These are phyloP conservation scores for Caranx melampygus DNA, from an alignment of 2,113 vertebrate genomes.

Conservation along the genomic window DNA sequence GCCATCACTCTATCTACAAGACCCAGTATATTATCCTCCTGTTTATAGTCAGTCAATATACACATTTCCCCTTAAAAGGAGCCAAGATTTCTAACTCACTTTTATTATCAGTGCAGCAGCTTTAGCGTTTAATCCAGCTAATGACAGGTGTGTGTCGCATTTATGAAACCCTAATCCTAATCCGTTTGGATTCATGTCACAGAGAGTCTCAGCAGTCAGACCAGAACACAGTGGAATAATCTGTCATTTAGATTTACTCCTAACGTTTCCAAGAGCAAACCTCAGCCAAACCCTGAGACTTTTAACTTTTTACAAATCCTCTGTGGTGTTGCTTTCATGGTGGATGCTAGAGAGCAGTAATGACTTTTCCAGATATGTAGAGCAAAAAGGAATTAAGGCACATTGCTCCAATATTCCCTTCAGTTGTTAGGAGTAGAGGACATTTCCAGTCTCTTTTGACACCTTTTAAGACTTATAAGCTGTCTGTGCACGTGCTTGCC, in stretches of 20 bases:
- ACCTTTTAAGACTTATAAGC: conserved; percentile 53
- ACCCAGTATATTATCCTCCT: background rate
- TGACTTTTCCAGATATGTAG: conserved; percentile 70
- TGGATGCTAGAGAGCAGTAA: conserved; percentile 49
- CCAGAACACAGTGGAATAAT: conserved; percentile 6
- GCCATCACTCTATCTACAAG: background rate
- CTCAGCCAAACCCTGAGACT: conserved; percentile 39
- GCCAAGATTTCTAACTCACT: background rate
- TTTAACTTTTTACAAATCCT: conserved; percentile 54
- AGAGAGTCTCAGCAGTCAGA: background rate
- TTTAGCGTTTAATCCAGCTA: conserved; percentile 22
- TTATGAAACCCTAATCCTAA: conserved; percentile 30
- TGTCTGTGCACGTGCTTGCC: conserved; percentile 36
- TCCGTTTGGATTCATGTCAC: conserved; percentile 39
- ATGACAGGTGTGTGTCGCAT: conserved; percentile 23
- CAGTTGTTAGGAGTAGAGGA: conserved; percentile 41
- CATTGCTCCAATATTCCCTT: conserved; percentile 51
- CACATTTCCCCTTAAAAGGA: background rate
- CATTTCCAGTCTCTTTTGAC: conserved; percentile 57
- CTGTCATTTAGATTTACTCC: conserved; percentile 57
- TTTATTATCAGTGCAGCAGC: conserved; percentile 5
- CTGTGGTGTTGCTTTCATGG: conserved; percentile 29
- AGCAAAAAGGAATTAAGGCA: conserved; percentile 54
- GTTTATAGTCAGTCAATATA: background rate
- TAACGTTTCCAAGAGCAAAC: background rate